These are phyloP conservation scores for Eulithis testata DNA, from an alignment of 2,888 invertebrate species.

Conservation along the genomic window DNA sequence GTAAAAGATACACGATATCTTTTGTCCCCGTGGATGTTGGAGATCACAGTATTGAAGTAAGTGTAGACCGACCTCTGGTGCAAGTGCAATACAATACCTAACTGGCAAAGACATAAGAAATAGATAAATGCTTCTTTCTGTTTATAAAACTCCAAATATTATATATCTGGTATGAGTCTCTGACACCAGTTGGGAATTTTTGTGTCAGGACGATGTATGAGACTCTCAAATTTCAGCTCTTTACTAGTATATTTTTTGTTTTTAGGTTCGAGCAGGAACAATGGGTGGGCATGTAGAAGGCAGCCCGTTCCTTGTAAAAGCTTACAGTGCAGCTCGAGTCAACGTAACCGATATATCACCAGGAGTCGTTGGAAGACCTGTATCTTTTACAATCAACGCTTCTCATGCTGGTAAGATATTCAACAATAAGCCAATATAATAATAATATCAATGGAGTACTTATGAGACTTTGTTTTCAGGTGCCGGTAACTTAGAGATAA, in stretches of 20 bases:
- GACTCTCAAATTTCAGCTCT: too few relatives aligned
- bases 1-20: conserved; percentile 84
- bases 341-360: conserved; percentile 96
- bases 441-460: neutral
- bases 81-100: too few relatives aligned
- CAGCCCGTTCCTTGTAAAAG: conserved; percentile 97
- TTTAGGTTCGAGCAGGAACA: conserved; percentile 75
- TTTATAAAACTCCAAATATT: too few relatives aligned
- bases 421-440: too few relatives aligned
- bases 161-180: too few relatives aligned
- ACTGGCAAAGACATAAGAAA: too few relatives aligned
- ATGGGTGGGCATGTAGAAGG: conserved; percentile 94
- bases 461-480: conserved; percentile 75
- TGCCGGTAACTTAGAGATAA: conserved; percentile 98
- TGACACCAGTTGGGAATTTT: too few relatives aligned
- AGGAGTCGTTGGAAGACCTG: conserved; percentile 95
- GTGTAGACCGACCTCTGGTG: too few relatives aligned
- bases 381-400: conserved; percentile 96
- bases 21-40: conserved; percentile 96
- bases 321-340: conserved; percentile 98
- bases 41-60: conserved; percentile 96
- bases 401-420: conserved; percentile 85
- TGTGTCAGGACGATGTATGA: too few relatives aligned
- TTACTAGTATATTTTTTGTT: neutral
- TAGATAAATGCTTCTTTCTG: too few relatives aligned